Conservation (phyloP, 2,797 vertebrate genomes). For the Pseudochromis fuscus region DNA sequence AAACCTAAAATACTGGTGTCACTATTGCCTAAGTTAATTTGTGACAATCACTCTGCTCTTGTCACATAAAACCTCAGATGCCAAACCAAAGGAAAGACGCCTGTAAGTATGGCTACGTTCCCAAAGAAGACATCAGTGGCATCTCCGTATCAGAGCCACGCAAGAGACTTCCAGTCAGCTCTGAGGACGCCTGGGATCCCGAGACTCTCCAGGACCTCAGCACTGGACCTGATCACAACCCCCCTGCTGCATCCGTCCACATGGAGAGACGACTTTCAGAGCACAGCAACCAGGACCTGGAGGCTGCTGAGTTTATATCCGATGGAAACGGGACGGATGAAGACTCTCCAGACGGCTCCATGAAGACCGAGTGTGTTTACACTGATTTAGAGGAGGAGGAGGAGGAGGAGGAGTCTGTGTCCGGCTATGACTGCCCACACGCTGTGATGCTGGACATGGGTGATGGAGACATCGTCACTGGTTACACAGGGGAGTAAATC, state of each 20-base stretch:
- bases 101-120: accelerated
- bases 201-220: too few species aligned
- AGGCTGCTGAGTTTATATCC: accelerated
- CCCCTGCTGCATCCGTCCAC: accelerated
- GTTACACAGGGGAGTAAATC: slow-evolving; percentile 7
- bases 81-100: accelerated
- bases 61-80: neutral
- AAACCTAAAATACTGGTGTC: neutral
- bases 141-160: neutral
- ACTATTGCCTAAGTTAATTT: too few species aligned
- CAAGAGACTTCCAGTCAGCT: neutral
- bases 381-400: neutral
- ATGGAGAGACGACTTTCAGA: accelerated
- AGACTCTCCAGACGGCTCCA: neutral
- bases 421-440: neutral
- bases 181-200: accelerated
- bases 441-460: slow-evolving; percentile 24
- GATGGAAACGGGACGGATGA: neutral
- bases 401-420: accelerated
- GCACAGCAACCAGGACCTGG: neutral
- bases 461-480: neutral
- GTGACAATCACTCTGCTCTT: neutral
- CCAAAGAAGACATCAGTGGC: accelerated
- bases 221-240: accelerated
- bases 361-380: neutral